phyloP scores from a whole-genome alignment of 2,113 vertebrate genomes.

The Xenotilapia longispinis region DNA sequence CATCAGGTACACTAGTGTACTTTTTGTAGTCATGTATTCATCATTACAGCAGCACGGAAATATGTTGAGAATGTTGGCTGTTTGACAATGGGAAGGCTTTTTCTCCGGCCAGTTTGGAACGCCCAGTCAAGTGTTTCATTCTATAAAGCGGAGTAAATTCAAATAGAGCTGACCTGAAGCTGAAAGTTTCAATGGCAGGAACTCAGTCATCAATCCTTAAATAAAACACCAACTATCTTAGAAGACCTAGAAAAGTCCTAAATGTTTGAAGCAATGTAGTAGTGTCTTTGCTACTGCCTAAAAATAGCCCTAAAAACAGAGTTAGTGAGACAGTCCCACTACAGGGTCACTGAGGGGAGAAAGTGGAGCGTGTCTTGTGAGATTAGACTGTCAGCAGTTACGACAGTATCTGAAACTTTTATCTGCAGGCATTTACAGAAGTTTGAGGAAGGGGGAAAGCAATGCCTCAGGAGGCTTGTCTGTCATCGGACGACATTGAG shows the following conservation, averaged over 20 bases:
- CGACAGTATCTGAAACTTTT: conserved; percentile 13
- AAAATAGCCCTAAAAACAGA: conserved; percentile 46
- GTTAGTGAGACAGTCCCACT: conserved; percentile 38
- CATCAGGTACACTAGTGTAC: conserved; percentile 37
- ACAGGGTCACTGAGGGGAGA: conserved; percentile 40
- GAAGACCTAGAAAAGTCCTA: conserved; percentile 3
- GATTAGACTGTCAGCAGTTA: conserved; percentile 30
- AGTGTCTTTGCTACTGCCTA: conserved; percentile 8
- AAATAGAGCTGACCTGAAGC: neutral
- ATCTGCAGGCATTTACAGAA: neutral
- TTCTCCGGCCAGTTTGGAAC: conserved; percentile 16
- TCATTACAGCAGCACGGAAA: conserved; percentile 51
- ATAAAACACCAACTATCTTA: neutral
- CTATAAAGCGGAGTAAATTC: neutral
- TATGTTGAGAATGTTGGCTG: conserved; percentile 66
- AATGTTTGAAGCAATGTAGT: neutral
- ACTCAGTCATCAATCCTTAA: neutral
- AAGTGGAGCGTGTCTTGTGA: conserved; percentile 49
- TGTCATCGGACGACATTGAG: neutral
- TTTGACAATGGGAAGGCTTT: conserved; percentile 40
- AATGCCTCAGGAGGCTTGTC: neutral
- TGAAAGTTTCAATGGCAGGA: neutral
- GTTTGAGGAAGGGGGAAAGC: neutral
- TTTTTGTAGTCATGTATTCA: conserved; percentile 34
- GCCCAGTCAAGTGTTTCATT: conserved; percentile 31